Evolutionary conservation across 2,113 vertebrate genomes (phyloP), one percentile per base, ranked within the genome.

Genomic region (Urocynchramus pylzowi): DNA sequence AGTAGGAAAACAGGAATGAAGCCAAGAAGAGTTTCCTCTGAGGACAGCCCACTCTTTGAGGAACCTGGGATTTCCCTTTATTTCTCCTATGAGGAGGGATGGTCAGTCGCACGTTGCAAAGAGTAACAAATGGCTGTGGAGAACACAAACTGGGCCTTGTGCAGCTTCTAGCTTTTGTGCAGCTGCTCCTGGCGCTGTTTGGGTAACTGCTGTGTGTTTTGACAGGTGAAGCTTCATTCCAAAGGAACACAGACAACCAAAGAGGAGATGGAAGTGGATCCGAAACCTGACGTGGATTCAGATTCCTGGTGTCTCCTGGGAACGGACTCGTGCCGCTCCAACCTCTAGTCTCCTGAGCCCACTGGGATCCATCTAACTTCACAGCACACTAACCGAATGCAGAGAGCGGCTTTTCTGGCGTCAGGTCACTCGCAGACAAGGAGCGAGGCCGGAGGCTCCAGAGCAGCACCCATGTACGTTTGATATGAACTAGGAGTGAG

Each of bases 271-370:
- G 98, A 98, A 96, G 80, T 94, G 80, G 98, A 98, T 98, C 96
- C 97, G 1, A 98, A 98, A 90, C 98, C 98, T 93, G 98, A 98
- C 49, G 70, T 98, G 96, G 98, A 98, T 97, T 98, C 98, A 70
- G 98, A 98, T 88, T 98, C 98, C 87, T 98, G 98, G 98, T 98
- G 98, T 97, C 98, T 98, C 70, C 97, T 98, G 95, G 98, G 98
- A 97, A 97, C 98, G 93, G 98, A 98, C 89, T 98, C 98, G 54
- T 98, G 97, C 95, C 98, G 98, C 94, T 98, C 98, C 95, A 98
- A 98, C 94, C 98, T 98, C 96, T 98, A 98, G 97, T 97, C 96
- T 98, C 95, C 95, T 97, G 96, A 97, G 96, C 94, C 96, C 91
- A 93, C 96, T 97, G 97, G 98, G 97, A 97, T 97, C 94, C 98